These are phyloP conservation scores for Brachypalpus laphriformis DNA, from an alignment of 2,888 invertebrate species.

Conservation along the genomic window DNA sequence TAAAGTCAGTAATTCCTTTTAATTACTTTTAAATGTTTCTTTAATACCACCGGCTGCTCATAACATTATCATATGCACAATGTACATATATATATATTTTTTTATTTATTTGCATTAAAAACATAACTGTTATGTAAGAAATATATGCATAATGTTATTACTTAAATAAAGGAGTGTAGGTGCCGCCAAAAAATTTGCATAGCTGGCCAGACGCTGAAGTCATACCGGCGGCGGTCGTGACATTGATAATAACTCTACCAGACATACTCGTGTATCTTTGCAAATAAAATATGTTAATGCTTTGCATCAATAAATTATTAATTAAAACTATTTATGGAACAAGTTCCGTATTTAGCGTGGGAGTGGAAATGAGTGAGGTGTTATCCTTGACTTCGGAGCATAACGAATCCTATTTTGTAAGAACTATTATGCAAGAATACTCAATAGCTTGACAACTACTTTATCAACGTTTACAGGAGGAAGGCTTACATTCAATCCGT, in stretches of 20 bases:
- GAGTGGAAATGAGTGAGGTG: neutral
- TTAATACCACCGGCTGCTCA: conserved; percentile 10
- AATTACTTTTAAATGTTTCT: conserved; percentile 50
- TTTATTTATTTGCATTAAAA: conserved; percentile 1
- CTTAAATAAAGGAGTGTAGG: conserved; percentile 11
- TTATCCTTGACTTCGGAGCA: neutral
- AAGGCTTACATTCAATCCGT: too few relatives aligned
- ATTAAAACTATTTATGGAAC: conserved; percentile 1
- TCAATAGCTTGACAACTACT: too few relatives aligned
- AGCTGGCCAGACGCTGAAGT: conserved; percentile 12
- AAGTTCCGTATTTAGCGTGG: conserved; percentile 15
- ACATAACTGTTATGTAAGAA: neutral
- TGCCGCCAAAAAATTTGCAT: conserved; percentile 33
- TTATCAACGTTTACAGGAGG: too few relatives aligned
- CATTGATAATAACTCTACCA: conserved; percentile 27
- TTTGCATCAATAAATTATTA: conserved; percentile 12
- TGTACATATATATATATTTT: neutral
- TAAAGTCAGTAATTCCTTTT: conserved; percentile 26
- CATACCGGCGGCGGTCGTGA: conserved; percentile 26
- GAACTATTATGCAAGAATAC: too few relatives aligned
- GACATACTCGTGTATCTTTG: neutral
- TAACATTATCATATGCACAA: too few relatives aligned
- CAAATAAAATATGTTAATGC: conserved; percentile 15
- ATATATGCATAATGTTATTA: neutral
- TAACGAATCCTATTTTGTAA: neutral